A percentile compares a stretch with the other conserved stretches of the same genome.
Conservation (phyloP, 1,140 invertebrate genomes). For the Drosophila paulistorum region DNA sequence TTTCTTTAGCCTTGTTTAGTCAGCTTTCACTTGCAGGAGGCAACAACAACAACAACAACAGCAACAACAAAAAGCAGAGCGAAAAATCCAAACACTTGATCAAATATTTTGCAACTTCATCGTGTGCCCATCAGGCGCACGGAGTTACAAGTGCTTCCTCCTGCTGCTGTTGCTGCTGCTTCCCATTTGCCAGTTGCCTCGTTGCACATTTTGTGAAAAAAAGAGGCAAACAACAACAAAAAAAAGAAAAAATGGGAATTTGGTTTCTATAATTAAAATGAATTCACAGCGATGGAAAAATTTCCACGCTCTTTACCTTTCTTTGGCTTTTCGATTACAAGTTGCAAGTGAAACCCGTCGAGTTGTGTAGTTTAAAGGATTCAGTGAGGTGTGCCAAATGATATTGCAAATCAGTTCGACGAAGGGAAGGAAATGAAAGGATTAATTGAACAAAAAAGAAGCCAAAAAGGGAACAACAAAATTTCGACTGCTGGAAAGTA, state of each 20-base stretch:
- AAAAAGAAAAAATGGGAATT: conserved; percentile 48
- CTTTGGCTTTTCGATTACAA: conserved; percentile 58
- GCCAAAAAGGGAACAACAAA: not conserved
- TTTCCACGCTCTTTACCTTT: conserved; percentile 30
- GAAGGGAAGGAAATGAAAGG: not conserved
- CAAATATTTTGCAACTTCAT: conserved; percentile 81
- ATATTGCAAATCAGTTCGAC: conserved; percentile 10
- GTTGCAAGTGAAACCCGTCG: conserved; percentile 55
- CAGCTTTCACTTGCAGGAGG: conserved; percentile 63
- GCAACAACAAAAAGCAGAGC: conserved; percentile 11
- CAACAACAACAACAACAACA: conserved; percentile 13
- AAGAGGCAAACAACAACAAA: not conserved
- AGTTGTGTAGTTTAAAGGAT: conserved; percentile 24
- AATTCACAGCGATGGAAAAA: conserved; percentile 65
- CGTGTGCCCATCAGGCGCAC: conserved; percentile 62
- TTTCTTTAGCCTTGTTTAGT: conserved; percentile 33
- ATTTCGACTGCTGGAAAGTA: not conserved
- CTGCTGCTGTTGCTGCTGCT: conserved; percentile 11
- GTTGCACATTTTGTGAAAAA: conserved; percentile 50
- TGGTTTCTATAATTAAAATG: conserved; percentile 77
- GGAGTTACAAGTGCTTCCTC: conserved; percentile 50
- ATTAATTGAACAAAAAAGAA: not conserved
- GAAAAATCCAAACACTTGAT: conserved; percentile 71
- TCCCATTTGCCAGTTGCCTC: conserved; percentile 64
- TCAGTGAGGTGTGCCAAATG: conserved; percentile 59